phyloP scores from a whole-genome alignment of 2,888 invertebrate genomes.

The Agriopis leucophaearia region DNA sequence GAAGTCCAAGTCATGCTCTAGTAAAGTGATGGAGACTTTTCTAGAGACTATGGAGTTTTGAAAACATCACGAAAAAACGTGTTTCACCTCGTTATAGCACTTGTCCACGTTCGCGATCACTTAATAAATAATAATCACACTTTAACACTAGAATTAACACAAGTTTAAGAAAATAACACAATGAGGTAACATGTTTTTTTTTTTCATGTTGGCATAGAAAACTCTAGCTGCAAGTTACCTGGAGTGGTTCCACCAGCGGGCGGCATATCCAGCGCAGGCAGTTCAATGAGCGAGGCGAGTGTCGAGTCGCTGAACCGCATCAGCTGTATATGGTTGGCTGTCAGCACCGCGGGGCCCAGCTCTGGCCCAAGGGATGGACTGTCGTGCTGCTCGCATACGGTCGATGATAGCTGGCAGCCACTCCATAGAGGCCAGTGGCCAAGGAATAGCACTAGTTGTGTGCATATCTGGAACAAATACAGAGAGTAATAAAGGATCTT shows the following conservation, averaged over 20 bases:
- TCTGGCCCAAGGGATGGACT: slow-evolving; percentile 89
- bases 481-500: background rate
- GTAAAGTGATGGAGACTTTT: no score
- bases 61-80: no score
- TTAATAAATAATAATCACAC: no score
- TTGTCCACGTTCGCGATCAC: no score
- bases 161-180: no score
- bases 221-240: slow-evolving; percentile 42
- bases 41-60: no score
- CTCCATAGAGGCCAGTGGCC: slow-evolving; percentile 98
- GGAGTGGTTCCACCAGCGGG: slow-evolving; percentile 64
- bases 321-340: slow-evolving; percentile 94
- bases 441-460: slow-evolving; percentile 96
- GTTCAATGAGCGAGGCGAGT: slow-evolving; percentile 95
- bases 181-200: no score
- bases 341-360: slow-evolving; percentile 93
- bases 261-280: slow-evolving; percentile 93
- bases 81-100: no score
- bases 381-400: slow-evolving; percentile 97
- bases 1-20: no score
- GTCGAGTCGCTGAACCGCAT: slow-evolving; percentile 94
- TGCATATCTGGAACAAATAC: slow-evolving; percentile 86
- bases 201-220: no score
- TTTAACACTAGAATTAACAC: no score
- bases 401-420: slow-evolving; percentile 94